Percentiles rank a stretch among this genome's conserved stretches.
These are phyloP conservation scores for Mastomys natalensis DNA, from an alignment of 2,113 vertebrate species.

Conservation along the genomic window DNA sequence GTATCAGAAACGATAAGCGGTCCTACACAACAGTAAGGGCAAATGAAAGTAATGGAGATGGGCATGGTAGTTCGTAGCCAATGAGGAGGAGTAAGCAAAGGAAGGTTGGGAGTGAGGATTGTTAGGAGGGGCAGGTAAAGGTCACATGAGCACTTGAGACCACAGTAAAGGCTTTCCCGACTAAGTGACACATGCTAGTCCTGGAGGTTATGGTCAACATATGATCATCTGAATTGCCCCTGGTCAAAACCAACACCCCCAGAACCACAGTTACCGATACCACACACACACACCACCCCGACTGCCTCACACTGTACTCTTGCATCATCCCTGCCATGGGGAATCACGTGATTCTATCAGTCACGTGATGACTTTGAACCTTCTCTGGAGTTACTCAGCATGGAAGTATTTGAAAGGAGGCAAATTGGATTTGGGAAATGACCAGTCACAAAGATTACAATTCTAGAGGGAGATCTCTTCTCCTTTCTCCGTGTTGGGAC, in stretches of 20 bases:
- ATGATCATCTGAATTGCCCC: background rate
- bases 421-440: background rate
- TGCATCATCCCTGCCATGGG: rapidly evolving
- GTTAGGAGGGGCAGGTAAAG: background rate
- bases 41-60: rapidly evolving
- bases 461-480: background rate
- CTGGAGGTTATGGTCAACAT: too few relatives aligned
- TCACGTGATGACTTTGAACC: background rate
- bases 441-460: too few relatives aligned
- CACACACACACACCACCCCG: background rate
- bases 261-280: too few relatives aligned
- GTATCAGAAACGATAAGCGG: background rate
- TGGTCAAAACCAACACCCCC: background rate
- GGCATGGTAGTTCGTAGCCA: background rate
- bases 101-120: rapidly evolving
- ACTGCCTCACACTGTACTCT: rapidly evolving
- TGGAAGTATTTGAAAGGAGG: background rate
- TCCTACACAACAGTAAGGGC: background rate
- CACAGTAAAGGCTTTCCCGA: background rate
- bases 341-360: background rate
- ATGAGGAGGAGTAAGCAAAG: background rate
- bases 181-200: background rate
- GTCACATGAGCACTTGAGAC: background rate
- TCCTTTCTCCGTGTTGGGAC: background rate
- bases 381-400: background rate